Evolutionary conservation across 2,113 vertebrate species (phyloP).

Genomic region (Anas platyrhynchos): DNA sequence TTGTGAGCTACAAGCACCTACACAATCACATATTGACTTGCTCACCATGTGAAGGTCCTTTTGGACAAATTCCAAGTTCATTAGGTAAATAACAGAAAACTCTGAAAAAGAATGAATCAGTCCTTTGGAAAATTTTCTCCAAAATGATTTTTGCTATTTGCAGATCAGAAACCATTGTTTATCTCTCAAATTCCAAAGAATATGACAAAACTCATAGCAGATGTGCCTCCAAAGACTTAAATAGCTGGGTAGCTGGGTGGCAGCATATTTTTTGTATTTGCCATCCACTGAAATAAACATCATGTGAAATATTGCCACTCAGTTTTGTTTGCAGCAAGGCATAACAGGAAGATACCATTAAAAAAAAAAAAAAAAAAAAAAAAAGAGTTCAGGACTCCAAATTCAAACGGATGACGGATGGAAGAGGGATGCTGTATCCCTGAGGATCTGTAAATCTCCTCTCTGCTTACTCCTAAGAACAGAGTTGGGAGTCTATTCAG

Average conservation of each 20-base stretch:
- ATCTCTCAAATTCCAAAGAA: conserved; percentile 22
- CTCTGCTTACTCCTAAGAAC: neutral
- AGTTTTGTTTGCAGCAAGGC: neutral
- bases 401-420: neutral
- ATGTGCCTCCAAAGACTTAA: neutral
- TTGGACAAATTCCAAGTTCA: neutral
- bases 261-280: neutral
- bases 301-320: neutral
- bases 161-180: conserved; percentile 33
- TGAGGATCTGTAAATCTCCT: neutral
- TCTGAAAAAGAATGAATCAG: neutral
- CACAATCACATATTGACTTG: neutral
- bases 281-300: neutral
- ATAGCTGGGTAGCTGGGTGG: neutral
- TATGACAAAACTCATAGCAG: conserved; percentile 12
- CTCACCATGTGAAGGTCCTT: neutral
- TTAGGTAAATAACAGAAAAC: neutral
- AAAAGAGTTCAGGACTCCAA: neutral
- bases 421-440: neutral
- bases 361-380: no score
- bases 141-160: neutral
- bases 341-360: neutral
- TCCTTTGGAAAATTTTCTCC: neutral
- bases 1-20: neutral
- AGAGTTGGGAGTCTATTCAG: neutral